phyloP scores from a whole-genome alignment of 2,888 invertebrate species.

The Andrena minutula region DNA sequence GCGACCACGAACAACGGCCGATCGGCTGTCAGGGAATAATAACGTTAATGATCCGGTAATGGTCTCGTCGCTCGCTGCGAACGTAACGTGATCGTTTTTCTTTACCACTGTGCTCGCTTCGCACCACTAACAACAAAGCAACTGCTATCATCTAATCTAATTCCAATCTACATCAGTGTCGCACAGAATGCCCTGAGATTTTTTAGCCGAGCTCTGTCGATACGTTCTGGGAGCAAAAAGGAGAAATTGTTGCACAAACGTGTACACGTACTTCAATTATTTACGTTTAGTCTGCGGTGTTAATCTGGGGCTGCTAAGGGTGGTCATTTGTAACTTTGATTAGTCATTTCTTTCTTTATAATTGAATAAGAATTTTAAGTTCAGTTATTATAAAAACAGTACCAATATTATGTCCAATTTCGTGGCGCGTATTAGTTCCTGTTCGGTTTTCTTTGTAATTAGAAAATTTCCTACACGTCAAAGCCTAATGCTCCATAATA shows the following conservation, averaged over 20 bases:
- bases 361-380: no score
- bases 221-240: not conserved
- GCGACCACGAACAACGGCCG: slow-evolving; percentile 98
- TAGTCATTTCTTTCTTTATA: no score
- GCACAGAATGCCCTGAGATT: not conserved
- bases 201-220: not conserved
- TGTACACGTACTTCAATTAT: no score
- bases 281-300: no score
- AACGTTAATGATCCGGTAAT: slow-evolving; percentile 60
- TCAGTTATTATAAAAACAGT: no score
- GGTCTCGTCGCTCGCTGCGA: slow-evolving; percentile 27
- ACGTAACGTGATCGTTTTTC: slow-evolving; percentile 61
- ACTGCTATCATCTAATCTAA: slow-evolving; percentile 69
- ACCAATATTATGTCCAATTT: no score
- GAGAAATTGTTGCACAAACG: not conserved
- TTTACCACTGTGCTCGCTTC: slow-evolving; percentile 59
- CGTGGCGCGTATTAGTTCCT: no score
- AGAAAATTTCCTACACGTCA: not conserved
- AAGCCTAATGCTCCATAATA: no score
- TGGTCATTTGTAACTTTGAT: no score
- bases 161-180: slow-evolving; percentile 74
- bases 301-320: no score
- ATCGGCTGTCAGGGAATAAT: slow-evolving; percentile 90
- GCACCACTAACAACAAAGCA: slow-evolving; percentile 73
- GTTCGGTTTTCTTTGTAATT: no score